These are phyloP conservation scores for Drosophila ficusphila DNA, from an alignment of 1,140 invertebrate genomes.

Conservation along the genomic window DNA sequence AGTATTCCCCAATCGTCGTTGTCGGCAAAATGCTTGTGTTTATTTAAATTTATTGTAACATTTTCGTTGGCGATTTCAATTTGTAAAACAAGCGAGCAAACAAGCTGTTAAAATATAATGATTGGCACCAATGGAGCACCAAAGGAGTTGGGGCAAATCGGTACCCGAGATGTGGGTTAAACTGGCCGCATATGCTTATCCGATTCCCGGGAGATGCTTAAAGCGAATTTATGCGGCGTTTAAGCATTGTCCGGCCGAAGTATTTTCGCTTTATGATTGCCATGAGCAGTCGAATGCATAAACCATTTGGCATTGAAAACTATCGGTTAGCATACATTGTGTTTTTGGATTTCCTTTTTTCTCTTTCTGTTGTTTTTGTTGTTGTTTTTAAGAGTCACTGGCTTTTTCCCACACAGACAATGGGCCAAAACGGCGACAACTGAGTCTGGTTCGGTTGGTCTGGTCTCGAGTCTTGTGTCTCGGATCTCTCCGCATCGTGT, in stretches of 20 bases:
- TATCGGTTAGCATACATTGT: constrained; percentile 71
- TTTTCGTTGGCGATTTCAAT: constrained; percentile 79
- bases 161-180: constrained; percentile 59
- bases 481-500: constrained; percentile 21
- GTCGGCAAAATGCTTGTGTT: constrained; percentile 74
- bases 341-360: constrained; percentile 15
- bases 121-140: constrained; percentile 61
- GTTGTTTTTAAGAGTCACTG: constrained; percentile 48
- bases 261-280: constrained; percentile 73
- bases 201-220: constrained; percentile 36
- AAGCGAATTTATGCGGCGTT: constrained; percentile 76
- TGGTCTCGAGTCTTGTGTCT: constrained; percentile 28
- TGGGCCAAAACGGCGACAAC: constrained; percentile 59
- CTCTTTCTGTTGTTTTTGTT: constrained; percentile 2
- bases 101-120: constrained; percentile 83
- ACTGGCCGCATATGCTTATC: constrained; percentile 78
- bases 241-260: constrained; percentile 61
- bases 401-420: constrained; percentile 81
- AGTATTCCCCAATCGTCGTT: constrained; percentile 39
- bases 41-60: constrained; percentile 83
- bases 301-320: constrained; percentile 81
- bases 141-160: constrained; percentile 1
- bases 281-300: constrained; percentile 69
- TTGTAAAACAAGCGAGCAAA: constrained; percentile 83
- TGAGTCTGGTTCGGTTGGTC: constrained; percentile 32